Evolutionary conservation across 2,888 invertebrate genomes (phyloP), one percentile per base, ranked within the genome.

Genomic region (Gandaritis pyraliata): DNA sequence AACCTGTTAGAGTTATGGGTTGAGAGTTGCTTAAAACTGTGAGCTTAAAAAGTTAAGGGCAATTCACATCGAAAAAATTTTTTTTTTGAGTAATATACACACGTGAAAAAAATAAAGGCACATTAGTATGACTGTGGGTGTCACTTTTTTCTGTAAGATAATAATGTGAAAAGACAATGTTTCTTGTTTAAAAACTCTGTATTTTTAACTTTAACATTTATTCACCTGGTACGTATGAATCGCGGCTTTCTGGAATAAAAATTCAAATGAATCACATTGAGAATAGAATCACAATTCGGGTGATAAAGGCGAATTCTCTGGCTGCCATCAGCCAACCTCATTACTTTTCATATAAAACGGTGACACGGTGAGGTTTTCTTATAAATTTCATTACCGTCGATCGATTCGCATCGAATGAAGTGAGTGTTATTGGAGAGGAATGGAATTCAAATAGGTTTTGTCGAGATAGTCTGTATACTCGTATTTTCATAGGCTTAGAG

Each of bases 371-470:
- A 73, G 80, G 76, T 80, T 85, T 87, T 83, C 81, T 85, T 85
- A 77, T 82, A 85, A 85, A 88, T 87, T 85, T 82, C 78, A 82
- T 85, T 88, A 82, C 74, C 76, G 77, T 69, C 77, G 76, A 84
- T 84, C 79, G 78, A 80, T 83, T 79, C 74, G 72, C 72, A 75
- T 72, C 72, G 73, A 67, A 71, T 66, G 56, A 64, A 59, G 33
- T 53, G 49, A 60, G 36, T 60, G 49, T 50, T 50, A 43, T 59
- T 53, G 52, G 41, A 49, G 46, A 30, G 38, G 55, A 46, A 52
- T 49, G 23, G 47, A 41, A 33, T 46, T n/a, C 16, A 46, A 38
- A 46, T 23, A 18, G 53, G 33, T 49, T 33, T 41, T 43, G 45
- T 46, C n/a, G 16, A 54, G 39, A 15, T 60, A n/a, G 33, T 33